phyloP scores from a whole-genome alignment of 2,113 vertebrate species.

The Bambusicola thoracicus region DNA sequence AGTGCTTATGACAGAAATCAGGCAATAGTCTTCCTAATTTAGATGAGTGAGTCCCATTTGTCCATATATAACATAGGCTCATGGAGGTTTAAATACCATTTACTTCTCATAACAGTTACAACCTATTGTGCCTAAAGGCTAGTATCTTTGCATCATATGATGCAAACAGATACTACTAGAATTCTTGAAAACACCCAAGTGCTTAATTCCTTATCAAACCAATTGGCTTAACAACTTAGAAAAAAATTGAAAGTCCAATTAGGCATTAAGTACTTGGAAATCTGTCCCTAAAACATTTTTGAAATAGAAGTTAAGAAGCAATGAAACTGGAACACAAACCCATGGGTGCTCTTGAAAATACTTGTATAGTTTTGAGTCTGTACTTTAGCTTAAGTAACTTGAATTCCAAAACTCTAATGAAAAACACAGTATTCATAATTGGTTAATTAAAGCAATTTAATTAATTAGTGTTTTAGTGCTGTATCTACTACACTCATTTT shows the following conservation, averaged over 20 bases:
- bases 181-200: neutral
- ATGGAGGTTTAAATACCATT: neutral
- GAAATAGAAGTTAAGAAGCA: conserved; percentile 5
- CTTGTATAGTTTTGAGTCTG: neutral
- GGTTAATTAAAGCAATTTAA: conserved; percentile 40
- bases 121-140: neutral
- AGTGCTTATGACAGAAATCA: neutral
- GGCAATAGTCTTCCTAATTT: neutral
- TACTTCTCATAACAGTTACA: neutral
- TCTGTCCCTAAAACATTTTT: neutral
- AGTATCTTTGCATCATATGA: neutral
- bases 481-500: neutral
- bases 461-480: conserved; percentile 47
- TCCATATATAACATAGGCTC: neutral
- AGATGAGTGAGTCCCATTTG: neutral
- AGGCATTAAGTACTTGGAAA: conserved; percentile 20
- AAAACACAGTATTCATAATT: neutral
- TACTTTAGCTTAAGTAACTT: conserved; percentile 14
- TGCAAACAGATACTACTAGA: neutral
- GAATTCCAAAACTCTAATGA: conserved; percentile 10
- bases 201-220: neutral
- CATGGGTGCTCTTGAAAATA: conserved; percentile 17
- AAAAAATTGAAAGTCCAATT: neutral
- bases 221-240: neutral
- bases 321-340: conserved; percentile 28